A percentile compares a stretch with the other conserved stretches of the same genome.
These are phyloP conservation scores for Hippoglossus stenolepis DNA, from an alignment of 2,113 vertebrate genomes.

Conservation along the genomic window DNA sequence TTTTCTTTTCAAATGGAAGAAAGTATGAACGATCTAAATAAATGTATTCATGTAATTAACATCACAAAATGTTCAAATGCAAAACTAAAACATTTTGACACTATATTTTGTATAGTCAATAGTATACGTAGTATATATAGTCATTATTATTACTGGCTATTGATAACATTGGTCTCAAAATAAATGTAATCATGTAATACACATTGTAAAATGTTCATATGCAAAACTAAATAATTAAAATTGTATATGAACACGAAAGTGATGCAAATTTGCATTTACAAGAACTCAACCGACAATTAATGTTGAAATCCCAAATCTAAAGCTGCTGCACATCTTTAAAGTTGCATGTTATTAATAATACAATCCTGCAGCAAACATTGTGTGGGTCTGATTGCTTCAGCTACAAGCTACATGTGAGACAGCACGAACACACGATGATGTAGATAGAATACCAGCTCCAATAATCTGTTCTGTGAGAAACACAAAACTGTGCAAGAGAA, in stretches of 20 bases:
- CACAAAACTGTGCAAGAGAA: constrained; percentile 35
- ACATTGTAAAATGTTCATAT: not conserved
- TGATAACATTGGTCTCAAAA: too few relatives aligned
- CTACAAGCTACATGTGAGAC: constrained; percentile 25
- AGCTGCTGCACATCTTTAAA: not conserved
- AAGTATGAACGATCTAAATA: not conserved
- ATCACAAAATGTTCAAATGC: too few relatives aligned
- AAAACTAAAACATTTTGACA: too few relatives aligned
- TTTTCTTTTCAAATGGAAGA: not conserved
- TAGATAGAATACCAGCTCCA: constrained; percentile 26
- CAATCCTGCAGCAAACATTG: constrained; percentile 46
- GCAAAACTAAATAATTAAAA: not conserved
- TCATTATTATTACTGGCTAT: too few relatives aligned
- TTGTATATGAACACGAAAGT: not conserved
- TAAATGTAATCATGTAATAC: too few relatives aligned
- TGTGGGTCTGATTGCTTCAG: constrained; percentile 27
- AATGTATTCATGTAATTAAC: too few relatives aligned
- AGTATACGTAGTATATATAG: too few relatives aligned
- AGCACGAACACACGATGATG: constrained; percentile 18
- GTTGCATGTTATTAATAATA: constrained; percentile 19
- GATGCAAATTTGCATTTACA: not conserved
- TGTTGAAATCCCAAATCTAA: too few relatives aligned
- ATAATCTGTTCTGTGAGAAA: constrained; percentile 24
- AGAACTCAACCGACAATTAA: too few relatives aligned
- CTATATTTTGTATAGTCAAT: too few relatives aligned